phyloP scores from a whole-genome alignment of 1,140 invertebrate species.

The Meteorus sp. region DNA sequence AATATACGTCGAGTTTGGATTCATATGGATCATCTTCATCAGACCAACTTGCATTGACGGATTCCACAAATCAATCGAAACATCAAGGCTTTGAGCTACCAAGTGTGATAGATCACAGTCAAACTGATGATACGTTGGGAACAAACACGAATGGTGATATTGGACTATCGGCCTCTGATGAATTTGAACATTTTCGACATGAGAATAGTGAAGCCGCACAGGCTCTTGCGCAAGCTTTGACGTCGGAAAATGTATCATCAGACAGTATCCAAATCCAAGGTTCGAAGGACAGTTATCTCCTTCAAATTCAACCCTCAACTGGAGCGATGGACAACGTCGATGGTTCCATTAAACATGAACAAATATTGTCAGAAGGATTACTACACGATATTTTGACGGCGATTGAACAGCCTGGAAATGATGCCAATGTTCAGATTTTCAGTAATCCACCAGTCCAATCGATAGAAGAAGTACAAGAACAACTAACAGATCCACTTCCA shows the following conservation, averaged over 20 bases:
- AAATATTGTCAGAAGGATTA: constrained; percentile 74
- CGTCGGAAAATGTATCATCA: constrained; percentile 25
- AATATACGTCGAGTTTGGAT: too few species aligned
- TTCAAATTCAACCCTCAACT: constrained; percentile 73
- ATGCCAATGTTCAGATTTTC: constrained; percentile 41
- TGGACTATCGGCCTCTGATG: too few species aligned
- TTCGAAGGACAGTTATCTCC: constrained; percentile 67
- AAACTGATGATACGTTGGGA: too few species aligned
- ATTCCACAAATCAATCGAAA: too few species aligned
- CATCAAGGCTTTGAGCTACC: too few species aligned
- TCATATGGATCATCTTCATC: too few species aligned
- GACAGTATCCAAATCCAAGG: constrained; percentile 67
- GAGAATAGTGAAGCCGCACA: constrained; percentile 29
- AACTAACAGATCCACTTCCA: neutral
- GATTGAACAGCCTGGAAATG: constrained; percentile 65
- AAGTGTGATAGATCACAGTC: too few species aligned
- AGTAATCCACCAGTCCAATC: constrained; percentile 35
- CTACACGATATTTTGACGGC: constrained; percentile 76
- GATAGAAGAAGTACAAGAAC: constrained; percentile 35
- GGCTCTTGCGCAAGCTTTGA: constrained; percentile 39
- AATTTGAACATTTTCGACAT: constrained; percentile 11
- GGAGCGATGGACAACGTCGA: constrained; percentile 54
- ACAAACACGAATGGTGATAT: too few species aligned
- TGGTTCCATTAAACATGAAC: constrained; percentile 65
- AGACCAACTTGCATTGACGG: too few species aligned